A percentile compares a stretch with the other conserved stretches of the same genome.
phyloP scores from a whole-genome alignment of 1,140 invertebrate genomes.

The Aethina tumida region DNA sequence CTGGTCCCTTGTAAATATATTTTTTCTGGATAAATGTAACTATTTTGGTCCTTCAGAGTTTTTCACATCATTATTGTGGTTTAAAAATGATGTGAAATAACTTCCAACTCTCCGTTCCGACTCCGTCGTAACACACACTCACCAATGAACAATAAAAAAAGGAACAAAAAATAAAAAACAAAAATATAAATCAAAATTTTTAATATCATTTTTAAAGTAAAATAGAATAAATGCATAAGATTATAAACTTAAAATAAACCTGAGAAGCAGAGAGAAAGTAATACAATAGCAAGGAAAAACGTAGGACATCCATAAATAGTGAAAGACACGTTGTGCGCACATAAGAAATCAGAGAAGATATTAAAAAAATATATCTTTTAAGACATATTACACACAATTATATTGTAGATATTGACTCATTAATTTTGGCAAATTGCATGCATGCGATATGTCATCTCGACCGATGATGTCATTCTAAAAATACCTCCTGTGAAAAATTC shows the following conservation, averaged over 20 bases:
- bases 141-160: too few relatives aligned
- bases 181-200: conserved; percentile 18
- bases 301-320: conserved; percentile 5
- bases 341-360: conserved; percentile 19
- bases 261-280: conserved; percentile 20
- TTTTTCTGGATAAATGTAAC: too few relatives aligned
- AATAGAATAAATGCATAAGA: conserved; percentile 20
- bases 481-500: too few relatives aligned
- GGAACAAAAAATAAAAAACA: conserved; percentile 14
- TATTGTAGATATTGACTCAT: conserved; percentile 38
- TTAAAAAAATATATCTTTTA: conserved; percentile 29
- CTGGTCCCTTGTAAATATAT: too few relatives aligned
- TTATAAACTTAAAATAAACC: conserved; percentile 16
- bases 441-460: conserved; percentile 26
- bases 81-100: too few relatives aligned
- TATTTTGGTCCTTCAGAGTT: too few relatives aligned
- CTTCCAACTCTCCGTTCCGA: too few relatives aligned
- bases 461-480: too few relatives aligned
- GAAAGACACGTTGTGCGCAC: conserved; percentile 23
- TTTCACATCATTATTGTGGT: too few relatives aligned
- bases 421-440: conserved; percentile 34
- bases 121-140: too few relatives aligned
- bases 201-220: conserved; percentile 18
- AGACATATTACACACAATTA: conserved; percentile 27
- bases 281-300: conserved; percentile 4